Percentiles rank a stretch among this genome's conserved stretches.
These are phyloP conservation scores for Dermatemys mawii DNA, from an alignment of 2,113 vertebrate species.

Conservation along the genomic window DNA sequence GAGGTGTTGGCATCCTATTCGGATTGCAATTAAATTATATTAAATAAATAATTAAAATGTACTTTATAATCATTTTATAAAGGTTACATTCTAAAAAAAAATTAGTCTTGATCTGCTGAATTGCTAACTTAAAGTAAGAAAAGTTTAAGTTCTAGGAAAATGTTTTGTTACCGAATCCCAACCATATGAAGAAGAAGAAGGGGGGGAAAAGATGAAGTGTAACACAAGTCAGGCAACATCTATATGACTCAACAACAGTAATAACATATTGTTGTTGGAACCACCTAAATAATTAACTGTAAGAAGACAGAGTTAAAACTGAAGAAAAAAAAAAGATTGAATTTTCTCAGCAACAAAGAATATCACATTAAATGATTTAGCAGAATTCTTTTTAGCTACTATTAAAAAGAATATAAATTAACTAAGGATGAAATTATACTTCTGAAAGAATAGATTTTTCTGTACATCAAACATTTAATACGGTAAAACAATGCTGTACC, in stretches of 20 bases:
- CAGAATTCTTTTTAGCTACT: slow-evolving; percentile 49
- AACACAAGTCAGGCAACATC: slow-evolving; percentile 52
- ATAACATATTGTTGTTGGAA: slow-evolving; percentile 74
- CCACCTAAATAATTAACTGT: slow-evolving; percentile 73
- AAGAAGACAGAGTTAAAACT: slow-evolving; percentile 71
- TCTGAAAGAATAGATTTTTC: slow-evolving; percentile 62
- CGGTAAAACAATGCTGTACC: slow-evolving; percentile 39
- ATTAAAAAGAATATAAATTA: slow-evolving; percentile 59
- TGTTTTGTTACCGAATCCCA: slow-evolving; percentile 62
- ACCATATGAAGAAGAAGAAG: slow-evolving; percentile 42
- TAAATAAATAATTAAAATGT: not conserved
- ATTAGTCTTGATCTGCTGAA: slow-evolving; percentile 66
- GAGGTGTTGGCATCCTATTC: slow-evolving; percentile 70
- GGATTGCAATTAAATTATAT: slow-evolving; percentile 69
- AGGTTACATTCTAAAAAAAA: slow-evolving; percentile 65
- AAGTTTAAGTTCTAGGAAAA: slow-evolving; percentile 60
- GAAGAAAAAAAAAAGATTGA: slow-evolving; percentile 56
- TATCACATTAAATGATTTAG: slow-evolving; percentile 39
- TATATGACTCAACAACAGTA: slow-evolving; percentile 72
- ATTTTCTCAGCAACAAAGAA: slow-evolving; percentile 59
- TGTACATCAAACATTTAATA: slow-evolving; percentile 6
- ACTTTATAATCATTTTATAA: slow-evolving; percentile 57
- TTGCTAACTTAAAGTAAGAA: slow-evolving; percentile 35
- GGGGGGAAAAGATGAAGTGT: slow-evolving; percentile 65
- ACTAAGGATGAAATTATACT: slow-evolving; percentile 41